A percentile compares a stretch with the other conserved stretches of the same genome.
Evolutionary conservation across 2,888 invertebrate species (phyloP).

Genomic region (Pinctada fucata): DNA sequence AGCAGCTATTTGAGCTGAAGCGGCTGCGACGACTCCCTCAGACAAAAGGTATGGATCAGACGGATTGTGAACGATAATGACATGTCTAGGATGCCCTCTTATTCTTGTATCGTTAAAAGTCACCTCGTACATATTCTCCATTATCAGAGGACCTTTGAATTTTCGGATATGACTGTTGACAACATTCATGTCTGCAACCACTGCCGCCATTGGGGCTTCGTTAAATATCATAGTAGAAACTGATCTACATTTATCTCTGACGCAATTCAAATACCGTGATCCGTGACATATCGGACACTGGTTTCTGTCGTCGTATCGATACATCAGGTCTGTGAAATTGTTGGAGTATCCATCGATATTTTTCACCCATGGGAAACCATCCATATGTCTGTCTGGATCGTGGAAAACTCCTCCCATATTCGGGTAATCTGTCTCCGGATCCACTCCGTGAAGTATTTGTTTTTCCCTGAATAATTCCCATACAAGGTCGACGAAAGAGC

Average conservation of each 20-base stretch:
- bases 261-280: conserved; percentile 40
- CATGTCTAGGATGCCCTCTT: no score
- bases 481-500: conserved; percentile 72
- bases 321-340: conserved; percentile 30
- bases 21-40: no score
- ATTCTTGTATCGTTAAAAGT: no score
- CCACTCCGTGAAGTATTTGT: conserved; percentile 41
- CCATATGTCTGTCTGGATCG: conserved; percentile 37
- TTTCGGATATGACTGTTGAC: no score
- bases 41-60: no score
- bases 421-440: conserved; percentile 50
- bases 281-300: conserved; percentile 43
- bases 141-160: no score
- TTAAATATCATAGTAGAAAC: background rate
- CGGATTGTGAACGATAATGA: no score
- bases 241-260: background rate
- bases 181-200: no score
- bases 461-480: conserved; percentile 69
- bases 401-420: conserved; percentile 41
- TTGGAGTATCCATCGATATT: conserved; percentile 45
- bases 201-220: no score
- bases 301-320: conserved; percentile 45
- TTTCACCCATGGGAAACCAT: conserved; percentile 45
- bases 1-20: no score
- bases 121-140: no score